Percentiles rank a stretch among this genome's conserved stretches.
These are phyloP conservation scores for Polyodon spathula DNA, from an alignment of 2,113 vertebrate genomes.

Conservation along the genomic window DNA sequence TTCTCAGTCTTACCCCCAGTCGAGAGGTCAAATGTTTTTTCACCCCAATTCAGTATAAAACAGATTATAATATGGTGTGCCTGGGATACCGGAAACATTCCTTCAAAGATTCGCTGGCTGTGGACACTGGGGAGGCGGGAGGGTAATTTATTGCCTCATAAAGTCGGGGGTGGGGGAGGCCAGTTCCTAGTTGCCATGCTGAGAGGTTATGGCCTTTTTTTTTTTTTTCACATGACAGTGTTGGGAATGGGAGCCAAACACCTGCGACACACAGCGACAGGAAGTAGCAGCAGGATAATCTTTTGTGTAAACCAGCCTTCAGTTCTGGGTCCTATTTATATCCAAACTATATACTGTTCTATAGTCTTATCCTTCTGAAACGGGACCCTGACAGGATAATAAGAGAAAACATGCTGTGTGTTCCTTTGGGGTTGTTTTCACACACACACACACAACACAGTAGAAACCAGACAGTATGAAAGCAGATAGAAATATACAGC, in stretches of 20 bases:
- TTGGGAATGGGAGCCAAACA: conserved; percentile 1
- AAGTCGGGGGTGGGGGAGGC: not conserved
- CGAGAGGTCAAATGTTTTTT: conserved; percentile 2
- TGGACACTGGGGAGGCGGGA: not conserved
- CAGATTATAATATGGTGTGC: conserved; percentile 1
- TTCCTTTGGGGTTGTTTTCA: not conserved
- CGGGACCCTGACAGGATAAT: not conserved
- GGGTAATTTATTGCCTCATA: conserved; percentile 4
- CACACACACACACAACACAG: not conserved
- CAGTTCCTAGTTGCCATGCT: conserved; percentile 5
- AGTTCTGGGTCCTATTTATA: not conserved
- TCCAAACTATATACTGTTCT: not conserved
- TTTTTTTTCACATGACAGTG: not conserved
- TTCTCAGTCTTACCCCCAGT: conserved; percentile 6
- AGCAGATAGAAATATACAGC: not conserved
- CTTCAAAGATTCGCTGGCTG: not conserved
- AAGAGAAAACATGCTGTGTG: not conserved
- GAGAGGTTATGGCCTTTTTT: conserved; percentile 1
- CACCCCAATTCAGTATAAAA: conserved; percentile 7
- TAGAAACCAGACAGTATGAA: not conserved
- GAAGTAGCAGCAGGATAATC: not conserved
- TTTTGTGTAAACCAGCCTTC: not conserved
- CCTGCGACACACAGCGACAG: conserved; percentile 2
- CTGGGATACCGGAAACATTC: conserved; percentile 2
- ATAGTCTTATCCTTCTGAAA: not conserved